Percentiles rank a stretch among this genome's conserved stretches.
Evolutionary conservation across 2,113 vertebrate genomes (phyloP).

Genomic region (Lanius ludovicianus): DNA sequence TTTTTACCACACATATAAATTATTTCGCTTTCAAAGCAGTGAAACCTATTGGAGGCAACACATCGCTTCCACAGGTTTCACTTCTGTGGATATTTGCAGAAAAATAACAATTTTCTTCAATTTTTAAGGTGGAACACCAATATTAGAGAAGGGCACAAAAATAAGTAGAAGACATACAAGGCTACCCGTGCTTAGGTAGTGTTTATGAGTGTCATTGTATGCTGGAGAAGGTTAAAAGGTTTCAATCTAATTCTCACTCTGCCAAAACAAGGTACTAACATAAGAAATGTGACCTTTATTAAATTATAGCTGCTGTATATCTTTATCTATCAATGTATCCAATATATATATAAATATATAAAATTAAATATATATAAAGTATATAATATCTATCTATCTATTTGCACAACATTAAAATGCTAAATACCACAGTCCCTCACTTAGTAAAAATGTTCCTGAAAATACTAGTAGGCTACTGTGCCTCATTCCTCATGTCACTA

Average conservation of each 20-base stretch:
- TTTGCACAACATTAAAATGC: background rate
- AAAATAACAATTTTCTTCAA: background rate
- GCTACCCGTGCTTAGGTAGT: background rate
- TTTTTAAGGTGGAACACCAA: background rate
- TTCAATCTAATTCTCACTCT: background rate
- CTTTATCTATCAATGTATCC: too few relatives aligned
- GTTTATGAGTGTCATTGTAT: background rate
- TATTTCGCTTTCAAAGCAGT: background rate
- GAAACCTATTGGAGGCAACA: background rate
- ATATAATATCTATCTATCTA: background rate
- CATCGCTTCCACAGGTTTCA: background rate
- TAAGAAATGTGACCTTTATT: background rate
- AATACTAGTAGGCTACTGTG: background rate
- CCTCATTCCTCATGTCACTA: background rate
- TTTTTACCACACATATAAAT: background rate
- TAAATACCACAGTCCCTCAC: rapidly evolving
- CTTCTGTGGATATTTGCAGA: background rate
- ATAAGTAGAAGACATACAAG: background rate
- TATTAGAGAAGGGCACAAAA: background rate
- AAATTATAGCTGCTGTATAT: background rate
- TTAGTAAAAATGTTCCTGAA: background rate
- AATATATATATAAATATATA: too few relatives aligned
- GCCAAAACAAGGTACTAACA: background rate
- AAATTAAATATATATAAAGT: too few relatives aligned
- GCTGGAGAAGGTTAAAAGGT: background rate